Conservation (phyloP, 2,113 vertebrate genomes). For the Calyptommatus sinebrachiatus region DNA sequence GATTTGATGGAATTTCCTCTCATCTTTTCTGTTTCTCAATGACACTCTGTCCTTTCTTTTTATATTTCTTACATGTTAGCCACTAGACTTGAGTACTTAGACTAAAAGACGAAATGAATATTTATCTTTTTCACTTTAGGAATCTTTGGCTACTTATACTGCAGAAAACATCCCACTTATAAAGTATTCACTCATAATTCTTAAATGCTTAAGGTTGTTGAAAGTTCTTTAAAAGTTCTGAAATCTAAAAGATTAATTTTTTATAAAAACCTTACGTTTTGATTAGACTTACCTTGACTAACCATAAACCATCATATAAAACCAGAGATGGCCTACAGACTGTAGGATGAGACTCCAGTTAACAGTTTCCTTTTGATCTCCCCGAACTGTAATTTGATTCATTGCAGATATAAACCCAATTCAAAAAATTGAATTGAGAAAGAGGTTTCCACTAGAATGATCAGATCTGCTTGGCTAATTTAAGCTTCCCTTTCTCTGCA, state of each 20-base stretch:
- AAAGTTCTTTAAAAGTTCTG: not conserved
- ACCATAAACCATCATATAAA: too few species aligned
- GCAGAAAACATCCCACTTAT: conserved; percentile 21
- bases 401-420: too few species aligned
- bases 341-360: too few species aligned
- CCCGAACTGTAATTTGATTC: too few species aligned
- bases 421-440: too few species aligned
- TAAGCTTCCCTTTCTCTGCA: too few species aligned
- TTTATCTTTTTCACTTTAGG: conserved; percentile 10
- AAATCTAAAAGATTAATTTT: conserved; percentile 22
- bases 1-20: not conserved
- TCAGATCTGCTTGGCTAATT: too few species aligned
- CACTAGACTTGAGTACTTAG: not conserved
- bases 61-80: not conserved
- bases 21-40: not conserved
- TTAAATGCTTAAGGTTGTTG: not conserved
- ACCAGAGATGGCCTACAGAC: too few species aligned
- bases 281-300: too few species aligned
- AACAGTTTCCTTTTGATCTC: too few species aligned
- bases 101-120: not conserved
- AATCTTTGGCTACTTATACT: not conserved
- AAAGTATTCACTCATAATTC: conserved; percentile 22
- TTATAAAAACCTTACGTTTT: conserved; percentile 21
- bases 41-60: not conserved
- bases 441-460: too few species aligned